Evolutionary conservation across 30 jellyfish, hydroid and myxozoan species (phyloP).

Genomic region (Mastigias papua): DNA sequence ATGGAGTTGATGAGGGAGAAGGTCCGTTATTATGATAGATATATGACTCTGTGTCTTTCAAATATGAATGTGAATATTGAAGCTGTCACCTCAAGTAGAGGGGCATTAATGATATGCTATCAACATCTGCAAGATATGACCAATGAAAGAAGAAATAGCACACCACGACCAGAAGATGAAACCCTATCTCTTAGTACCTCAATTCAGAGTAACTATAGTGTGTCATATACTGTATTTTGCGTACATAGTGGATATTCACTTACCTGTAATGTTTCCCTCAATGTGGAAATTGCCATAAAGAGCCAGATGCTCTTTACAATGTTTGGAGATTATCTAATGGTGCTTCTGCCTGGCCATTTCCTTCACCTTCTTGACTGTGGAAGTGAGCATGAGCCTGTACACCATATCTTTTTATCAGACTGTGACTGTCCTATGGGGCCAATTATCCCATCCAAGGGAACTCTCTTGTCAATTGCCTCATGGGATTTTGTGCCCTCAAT

Average conservation of each 20-base stretch:
- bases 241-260: constrained; percentile 82
- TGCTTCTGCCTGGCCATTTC: constrained; percentile 65
- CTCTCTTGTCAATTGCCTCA: constrained; percentile 46
- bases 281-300: not conserved
- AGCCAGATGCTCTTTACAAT: constrained; percentile 59
- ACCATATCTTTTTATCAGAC: constrained; percentile 61
- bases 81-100: constrained; percentile 50
- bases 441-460: constrained; percentile 14
- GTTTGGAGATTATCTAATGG: constrained; percentile 86
- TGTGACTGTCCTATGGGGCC: constrained; percentile 51
- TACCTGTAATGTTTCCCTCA: constrained; percentile 46
- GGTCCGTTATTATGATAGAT: constrained; percentile 51
- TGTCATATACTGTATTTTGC: constrained; percentile 77
- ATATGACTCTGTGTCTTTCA: constrained; percentile 42
- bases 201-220: constrained; percentile 25
- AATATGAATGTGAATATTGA: constrained; percentile 67
- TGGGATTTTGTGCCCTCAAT: constrained; percentile 64
- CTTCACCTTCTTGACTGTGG: constrained; percentile 91
- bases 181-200: constrained; percentile 45
- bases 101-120: constrained; percentile 82
- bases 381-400: constrained; percentile 91
- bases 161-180: constrained; percentile 58
- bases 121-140: constrained; percentile 56
- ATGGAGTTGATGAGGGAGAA: constrained; percentile 67
- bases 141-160: constrained; percentile 5